Evolutionary conservation across 2,888 invertebrate species (phyloP).

Genomic region (Acleris laterana): DNA sequence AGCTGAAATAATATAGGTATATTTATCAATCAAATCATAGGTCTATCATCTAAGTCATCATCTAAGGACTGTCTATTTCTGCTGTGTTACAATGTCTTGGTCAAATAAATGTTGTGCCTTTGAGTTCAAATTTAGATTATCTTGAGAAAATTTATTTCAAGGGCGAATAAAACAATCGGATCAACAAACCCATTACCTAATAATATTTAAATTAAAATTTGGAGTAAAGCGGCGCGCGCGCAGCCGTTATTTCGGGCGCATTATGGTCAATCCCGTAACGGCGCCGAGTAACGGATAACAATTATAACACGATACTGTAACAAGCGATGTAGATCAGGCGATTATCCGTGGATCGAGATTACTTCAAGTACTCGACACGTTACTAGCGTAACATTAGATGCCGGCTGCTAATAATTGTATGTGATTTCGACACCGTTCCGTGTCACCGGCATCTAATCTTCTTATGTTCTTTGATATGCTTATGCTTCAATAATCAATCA

Average conservation of each 20-base stretch:
- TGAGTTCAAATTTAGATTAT: too few species aligned
- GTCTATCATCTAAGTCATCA: too few species aligned
- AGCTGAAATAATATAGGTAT: too few species aligned
- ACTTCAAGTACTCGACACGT: not conserved
- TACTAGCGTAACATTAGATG: not conserved
- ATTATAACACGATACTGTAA: conserved; percentile 47
- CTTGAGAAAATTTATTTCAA: not conserved
- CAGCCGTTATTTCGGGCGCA: conserved; percentile 38
- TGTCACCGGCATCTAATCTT: too few species aligned
- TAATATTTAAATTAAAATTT: conserved; percentile 30
- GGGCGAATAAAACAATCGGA: conserved; percentile 10
- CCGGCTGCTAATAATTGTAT: too few species aligned
- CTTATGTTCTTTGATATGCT: too few species aligned
- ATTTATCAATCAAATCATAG: too few species aligned
- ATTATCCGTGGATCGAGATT: conserved; percentile 38
- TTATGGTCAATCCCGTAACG: conserved; percentile 74
- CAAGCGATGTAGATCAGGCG: conserved; percentile 48
- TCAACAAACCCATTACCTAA: conserved; percentile 35
- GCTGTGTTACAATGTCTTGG: too few species aligned
- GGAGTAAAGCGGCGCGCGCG: conserved; percentile 33
- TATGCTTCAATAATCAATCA: too few species aligned
- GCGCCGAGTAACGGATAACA: conserved; percentile 61
- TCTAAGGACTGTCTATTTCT: too few species aligned
- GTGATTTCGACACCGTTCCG: too few species aligned
- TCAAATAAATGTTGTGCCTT: too few species aligned